These are phyloP conservation scores for Pomacea canaliculata DNA, from an alignment of 2,888 invertebrate genomes.

Conservation along the genomic window DNA sequence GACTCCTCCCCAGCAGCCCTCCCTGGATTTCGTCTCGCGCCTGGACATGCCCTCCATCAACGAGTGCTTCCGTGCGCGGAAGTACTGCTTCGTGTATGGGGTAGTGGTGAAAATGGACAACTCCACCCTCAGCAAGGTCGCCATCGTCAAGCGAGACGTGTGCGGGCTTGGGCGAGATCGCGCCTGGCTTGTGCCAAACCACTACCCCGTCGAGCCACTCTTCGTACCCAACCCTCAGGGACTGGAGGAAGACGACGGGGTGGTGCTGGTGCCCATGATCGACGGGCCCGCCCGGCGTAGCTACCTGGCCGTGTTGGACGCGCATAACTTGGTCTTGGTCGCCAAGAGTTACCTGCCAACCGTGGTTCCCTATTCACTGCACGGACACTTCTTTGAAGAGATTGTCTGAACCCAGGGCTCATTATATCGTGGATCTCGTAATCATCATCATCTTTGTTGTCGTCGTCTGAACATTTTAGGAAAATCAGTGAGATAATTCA, in stretches of 20 bases:
- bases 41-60: slow-evolving; percentile 65
- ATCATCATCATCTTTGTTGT: too few relatives aligned
- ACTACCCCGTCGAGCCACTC: slow-evolving; percentile 61
- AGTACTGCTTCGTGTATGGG: slow-evolving; percentile 63
- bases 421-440: background rate
- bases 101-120: slow-evolving; percentile 56
- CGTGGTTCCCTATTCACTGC: slow-evolving; percentile 60
- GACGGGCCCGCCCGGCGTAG: slow-evolving; percentile 48
- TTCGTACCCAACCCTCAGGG: slow-evolving; percentile 55
- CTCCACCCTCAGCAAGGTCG: slow-evolving; percentile 43
- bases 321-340: slow-evolving; percentile 48
- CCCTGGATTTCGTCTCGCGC: slow-evolving; percentile 37
- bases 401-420: slow-evolving; percentile 20
- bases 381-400: slow-evolving; percentile 60
- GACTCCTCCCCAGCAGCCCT: slow-evolving; percentile 5
- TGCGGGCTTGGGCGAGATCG: slow-evolving; percentile 47
- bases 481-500: too few relatives aligned
- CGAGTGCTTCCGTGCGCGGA: slow-evolving; percentile 49
- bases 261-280: slow-evolving; percentile 57
- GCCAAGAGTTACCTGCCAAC: slow-evolving; percentile 56
- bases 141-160: slow-evolving; percentile 62
- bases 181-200: slow-evolving; percentile 45
- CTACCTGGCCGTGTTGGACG: slow-evolving; percentile 59
- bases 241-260: slow-evolving; percentile 61
- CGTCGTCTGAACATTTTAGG: too few relatives aligned